Conservation (phyloP, 2,797 vertebrate genomes). For the Pangasius mekongensis region DNA sequence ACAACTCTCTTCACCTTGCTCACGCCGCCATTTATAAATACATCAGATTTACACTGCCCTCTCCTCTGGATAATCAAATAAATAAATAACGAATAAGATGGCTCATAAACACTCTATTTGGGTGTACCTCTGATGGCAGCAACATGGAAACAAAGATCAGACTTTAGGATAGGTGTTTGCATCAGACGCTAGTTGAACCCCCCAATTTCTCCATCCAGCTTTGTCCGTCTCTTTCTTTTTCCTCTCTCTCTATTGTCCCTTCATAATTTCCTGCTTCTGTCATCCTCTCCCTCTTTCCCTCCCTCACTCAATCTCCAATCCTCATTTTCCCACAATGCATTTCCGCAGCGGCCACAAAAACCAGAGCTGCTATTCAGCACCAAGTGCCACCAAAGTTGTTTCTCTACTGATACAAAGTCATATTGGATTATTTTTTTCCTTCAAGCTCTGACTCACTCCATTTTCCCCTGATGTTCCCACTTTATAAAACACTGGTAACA, state of each 20-base stretch:
- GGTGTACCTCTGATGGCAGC: neutral
- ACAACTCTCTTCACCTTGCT: constrained; percentile 44
- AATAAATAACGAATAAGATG: neutral
- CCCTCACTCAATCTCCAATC: neutral
- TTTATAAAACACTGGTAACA: constrained; percentile 27
- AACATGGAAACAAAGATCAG: no score
- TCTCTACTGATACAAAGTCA: constrained; percentile 43
- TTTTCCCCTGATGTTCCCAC: constrained; percentile 15
- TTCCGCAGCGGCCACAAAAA: constrained; percentile 25
- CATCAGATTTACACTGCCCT: constrained; percentile 47
- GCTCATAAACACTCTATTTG: neutral
- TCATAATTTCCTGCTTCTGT: constrained; percentile 5
- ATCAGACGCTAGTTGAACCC: neutral
- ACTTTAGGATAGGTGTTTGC: neutral
- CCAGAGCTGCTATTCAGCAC: constrained; percentile 29
- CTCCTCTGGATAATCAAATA: neutral
- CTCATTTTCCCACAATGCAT: constrained; percentile 39
- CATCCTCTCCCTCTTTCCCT: neutral
- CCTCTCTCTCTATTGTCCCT: constrained; percentile 19
- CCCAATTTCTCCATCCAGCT: neutral
- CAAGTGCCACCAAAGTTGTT: constrained; percentile 37
- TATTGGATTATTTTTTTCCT: constrained; percentile 6
- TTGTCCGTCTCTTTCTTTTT: constrained; percentile 9
- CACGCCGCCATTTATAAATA: constrained; percentile 47
- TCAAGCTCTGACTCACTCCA: constrained; percentile 35